Conservation (phyloP, 2,888 invertebrate species). For the Amiota minor region DNA sequence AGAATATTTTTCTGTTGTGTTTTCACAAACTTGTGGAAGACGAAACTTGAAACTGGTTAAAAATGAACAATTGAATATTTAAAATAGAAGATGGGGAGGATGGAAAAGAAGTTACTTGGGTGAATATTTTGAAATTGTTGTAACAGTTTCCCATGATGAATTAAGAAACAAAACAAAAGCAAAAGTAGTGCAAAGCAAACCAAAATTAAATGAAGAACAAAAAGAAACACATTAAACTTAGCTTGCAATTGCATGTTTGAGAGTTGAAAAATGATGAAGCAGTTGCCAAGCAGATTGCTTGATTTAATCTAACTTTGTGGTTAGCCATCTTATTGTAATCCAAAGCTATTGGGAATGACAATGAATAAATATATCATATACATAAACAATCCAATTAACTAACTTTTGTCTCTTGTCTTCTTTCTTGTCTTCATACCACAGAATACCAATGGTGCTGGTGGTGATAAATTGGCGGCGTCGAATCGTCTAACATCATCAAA, state of each 20-base stretch:
- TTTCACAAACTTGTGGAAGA: not conserved
- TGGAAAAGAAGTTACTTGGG: not conserved
- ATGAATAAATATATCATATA: conserved; percentile 14
- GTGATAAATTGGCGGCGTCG: conserved; percentile 34
- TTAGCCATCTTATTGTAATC: not conserved
- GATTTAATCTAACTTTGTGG: conserved; percentile 2
- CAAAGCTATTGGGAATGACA: conserved; percentile 31
- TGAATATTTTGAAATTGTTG: conserved; percentile 51
- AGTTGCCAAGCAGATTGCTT: not conserved
- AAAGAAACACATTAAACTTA: too few relatives aligned
- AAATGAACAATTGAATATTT: conserved; percentile 19
- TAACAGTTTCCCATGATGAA: conserved; percentile 67
- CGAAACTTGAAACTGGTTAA: not conserved
- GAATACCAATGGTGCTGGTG: conserved; percentile 37
- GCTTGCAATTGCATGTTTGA: not conserved
- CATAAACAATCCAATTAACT: conserved; percentile 2
- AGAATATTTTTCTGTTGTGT: conserved; percentile 14
- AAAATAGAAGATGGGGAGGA: not conserved
- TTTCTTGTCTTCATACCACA: conserved; percentile 22
- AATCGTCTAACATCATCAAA: conserved; percentile 54
- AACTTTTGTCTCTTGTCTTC: not conserved
- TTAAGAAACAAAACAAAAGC: conserved; percentile 45
- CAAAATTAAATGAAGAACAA: too few relatives aligned
- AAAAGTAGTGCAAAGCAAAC: not conserved
- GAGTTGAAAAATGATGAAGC: conserved; percentile 16